Conservation (phyloP, 2,888 invertebrate genomes). For the Xanthia icteritia region DNA sequence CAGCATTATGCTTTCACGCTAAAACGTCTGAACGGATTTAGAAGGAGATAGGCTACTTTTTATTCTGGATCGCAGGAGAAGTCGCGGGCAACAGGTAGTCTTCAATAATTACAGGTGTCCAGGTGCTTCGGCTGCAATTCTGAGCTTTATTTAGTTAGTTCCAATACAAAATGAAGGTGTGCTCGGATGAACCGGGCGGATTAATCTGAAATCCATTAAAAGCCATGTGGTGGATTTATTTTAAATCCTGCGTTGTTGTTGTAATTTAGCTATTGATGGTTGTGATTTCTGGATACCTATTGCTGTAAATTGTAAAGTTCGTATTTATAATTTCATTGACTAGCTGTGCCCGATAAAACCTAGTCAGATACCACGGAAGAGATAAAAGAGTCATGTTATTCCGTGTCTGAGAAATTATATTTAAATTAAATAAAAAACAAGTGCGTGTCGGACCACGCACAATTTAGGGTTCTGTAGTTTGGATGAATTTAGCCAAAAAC, state of each 20-base stretch:
- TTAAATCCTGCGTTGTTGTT: slow-evolving; percentile 29
- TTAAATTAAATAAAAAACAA: too few species aligned
- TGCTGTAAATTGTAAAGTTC: neutral
- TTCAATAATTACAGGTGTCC: slow-evolving; percentile 32
- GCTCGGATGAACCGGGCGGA: slow-evolving; percentile 19
- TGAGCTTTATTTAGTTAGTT: slow-evolving; percentile 50
- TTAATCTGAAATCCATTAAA: slow-evolving; percentile 58
- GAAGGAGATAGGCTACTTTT: too few species aligned
- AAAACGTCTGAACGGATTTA: too few species aligned
- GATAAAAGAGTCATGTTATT: too few species aligned
- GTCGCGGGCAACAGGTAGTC: too few species aligned
- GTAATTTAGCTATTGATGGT: slow-evolving; percentile 23
- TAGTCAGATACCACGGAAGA: neutral
- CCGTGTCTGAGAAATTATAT: too few species aligned
- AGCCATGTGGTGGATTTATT: slow-evolving; percentile 43
- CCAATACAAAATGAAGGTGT: slow-evolving; percentile 51
- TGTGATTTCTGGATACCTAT: slow-evolving; percentile 1
- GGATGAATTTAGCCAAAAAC: too few species aligned
- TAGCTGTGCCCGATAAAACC: neutral
- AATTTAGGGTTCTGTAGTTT: too few species aligned
- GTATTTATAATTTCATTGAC: neutral
- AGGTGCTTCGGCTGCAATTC: slow-evolving; percentile 47
- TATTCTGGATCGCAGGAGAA: too few species aligned
- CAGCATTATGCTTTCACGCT: too few species aligned
- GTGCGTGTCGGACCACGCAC: too few species aligned